Conservation (phyloP, 2,888 invertebrate species). For the Mongoloraphidia duomilia region DNA sequence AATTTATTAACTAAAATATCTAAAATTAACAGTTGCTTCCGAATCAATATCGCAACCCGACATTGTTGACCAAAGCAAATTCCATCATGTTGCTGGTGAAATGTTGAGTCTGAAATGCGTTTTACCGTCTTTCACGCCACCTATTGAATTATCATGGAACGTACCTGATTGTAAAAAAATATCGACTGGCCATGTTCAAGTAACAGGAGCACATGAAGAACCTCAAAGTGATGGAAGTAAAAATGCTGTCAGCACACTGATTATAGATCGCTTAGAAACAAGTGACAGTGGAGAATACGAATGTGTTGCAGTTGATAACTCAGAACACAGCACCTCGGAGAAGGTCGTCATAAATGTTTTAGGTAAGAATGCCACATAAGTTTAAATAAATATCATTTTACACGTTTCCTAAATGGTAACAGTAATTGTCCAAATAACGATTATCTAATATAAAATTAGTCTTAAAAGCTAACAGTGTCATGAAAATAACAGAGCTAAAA, state of each 20-base stretch:
- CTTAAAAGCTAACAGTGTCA: too few species aligned
- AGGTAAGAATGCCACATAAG: constrained; percentile 11
- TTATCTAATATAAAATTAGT: too few species aligned
- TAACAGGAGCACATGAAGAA: background rate
- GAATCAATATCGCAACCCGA: constrained; percentile 10
- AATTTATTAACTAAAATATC: background rate
- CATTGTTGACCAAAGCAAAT: background rate
- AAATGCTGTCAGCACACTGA: constrained; percentile 1
- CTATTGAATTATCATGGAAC: constrained; percentile 23
- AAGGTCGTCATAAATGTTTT: constrained; percentile 14
- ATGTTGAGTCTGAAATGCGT: constrained; percentile 23
- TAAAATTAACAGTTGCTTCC: constrained; percentile 9
- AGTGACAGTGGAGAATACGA: constrained; percentile 9
- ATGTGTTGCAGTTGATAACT: constrained; percentile 22
- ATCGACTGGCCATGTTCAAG: background rate
- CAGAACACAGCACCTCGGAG: constrained; percentile 14
- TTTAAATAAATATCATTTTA: too few species aligned
- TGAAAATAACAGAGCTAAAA: too few species aligned
- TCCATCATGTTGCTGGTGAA: constrained; percentile 20
- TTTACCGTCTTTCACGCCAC: constrained; percentile 17
- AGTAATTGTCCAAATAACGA: too few species aligned
- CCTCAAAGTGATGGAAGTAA: too few species aligned
- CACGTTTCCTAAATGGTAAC: too few species aligned
- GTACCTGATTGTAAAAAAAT: constrained; percentile 17
- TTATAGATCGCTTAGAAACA: background rate